phyloP scores from a whole-genome alignment of 2,888 invertebrate genomes.

The Nomada hirtipes region DNA sequence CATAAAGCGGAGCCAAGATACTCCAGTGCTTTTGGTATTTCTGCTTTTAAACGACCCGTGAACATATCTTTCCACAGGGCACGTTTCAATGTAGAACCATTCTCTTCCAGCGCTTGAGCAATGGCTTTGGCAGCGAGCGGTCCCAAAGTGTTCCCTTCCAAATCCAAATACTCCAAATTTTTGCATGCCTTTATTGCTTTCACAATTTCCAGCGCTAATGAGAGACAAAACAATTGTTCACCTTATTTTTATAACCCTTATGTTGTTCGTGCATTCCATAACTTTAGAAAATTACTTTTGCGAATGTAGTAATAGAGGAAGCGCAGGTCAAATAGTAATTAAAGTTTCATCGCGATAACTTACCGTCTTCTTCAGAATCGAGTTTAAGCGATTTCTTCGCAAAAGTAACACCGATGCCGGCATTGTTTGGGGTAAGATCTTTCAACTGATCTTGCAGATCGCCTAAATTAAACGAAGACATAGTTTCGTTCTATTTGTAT shows the following conservation, averaged over 20 bases:
- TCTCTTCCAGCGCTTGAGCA: slow-evolving; percentile 91
- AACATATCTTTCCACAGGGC: slow-evolving; percentile 99
- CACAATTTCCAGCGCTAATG: slow-evolving; percentile 89
- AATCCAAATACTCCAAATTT: slow-evolving; percentile 90
- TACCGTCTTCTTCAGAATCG: slow-evolving; percentile 92
- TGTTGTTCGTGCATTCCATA: not conserved
- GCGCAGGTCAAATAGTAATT: not conserved
- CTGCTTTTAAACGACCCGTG: slow-evolving; percentile 96
- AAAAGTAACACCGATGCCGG: slow-evolving; percentile 90
- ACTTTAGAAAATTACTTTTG: not conserved
- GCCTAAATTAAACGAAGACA: slow-evolving; percentile 86
- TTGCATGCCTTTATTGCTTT: slow-evolving; percentile 90
- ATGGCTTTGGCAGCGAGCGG: slow-evolving; percentile 95
- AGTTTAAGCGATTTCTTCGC: slow-evolving; percentile 92
- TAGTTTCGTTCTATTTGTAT: slow-evolving; percentile 69
- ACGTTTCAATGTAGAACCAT: slow-evolving; percentile 90
- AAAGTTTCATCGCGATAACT: slow-evolving; percentile 65
- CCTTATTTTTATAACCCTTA: not conserved
- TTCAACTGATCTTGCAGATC: slow-evolving; percentile 84
- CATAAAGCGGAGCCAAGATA: slow-evolving; percentile 93
- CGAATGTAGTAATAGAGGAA: not conserved
- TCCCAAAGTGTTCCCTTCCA: slow-evolving; percentile 97
- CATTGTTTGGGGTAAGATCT: slow-evolving; percentile 71
- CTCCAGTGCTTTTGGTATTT: slow-evolving; percentile 95
- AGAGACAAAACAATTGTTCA: slow-evolving; percentile 30